A percentile compares a stretch with the other conserved stretches of the same genome.
Conservation (phyloP, 2,113 vertebrate genomes). For the Periophthalmus modestus region DNA sequence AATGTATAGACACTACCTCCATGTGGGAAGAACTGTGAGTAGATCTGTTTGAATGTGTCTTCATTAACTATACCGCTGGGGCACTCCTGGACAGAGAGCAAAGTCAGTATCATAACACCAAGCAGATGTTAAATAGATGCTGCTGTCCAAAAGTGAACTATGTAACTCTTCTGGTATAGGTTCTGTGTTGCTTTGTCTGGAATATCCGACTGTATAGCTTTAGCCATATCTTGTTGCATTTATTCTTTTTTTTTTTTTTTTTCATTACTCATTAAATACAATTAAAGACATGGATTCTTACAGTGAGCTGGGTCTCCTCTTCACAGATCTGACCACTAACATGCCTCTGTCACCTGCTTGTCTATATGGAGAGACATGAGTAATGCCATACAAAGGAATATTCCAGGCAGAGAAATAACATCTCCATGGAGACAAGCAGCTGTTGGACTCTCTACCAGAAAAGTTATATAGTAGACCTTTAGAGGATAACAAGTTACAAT, state of each 20-base stretch:
- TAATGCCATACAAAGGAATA: too few species aligned
- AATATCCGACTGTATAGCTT: background rate
- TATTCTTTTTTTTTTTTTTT: background rate
- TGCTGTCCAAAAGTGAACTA: background rate
- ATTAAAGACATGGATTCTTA: background rate
- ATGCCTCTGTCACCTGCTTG: background rate
- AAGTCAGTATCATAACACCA: background rate
- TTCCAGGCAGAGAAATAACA: too few species aligned
- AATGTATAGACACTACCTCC: constrained; percentile 79
- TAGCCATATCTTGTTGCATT: background rate
- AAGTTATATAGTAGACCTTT: too few species aligned
- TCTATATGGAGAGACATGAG: background rate
- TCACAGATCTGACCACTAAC: background rate
- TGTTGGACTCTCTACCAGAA: background rate
- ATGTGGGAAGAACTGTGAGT: constrained; percentile 97
- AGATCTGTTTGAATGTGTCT: constrained; percentile 97
- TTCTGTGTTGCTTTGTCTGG: background rate
- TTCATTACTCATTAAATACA: background rate
- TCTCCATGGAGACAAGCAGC: background rate
- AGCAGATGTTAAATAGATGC: background rate
- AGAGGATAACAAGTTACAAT: too few species aligned
- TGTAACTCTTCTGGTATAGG: too few species aligned
- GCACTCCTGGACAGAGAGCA: constrained; percentile 84
- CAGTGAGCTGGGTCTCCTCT: too few species aligned
- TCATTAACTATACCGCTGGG: constrained; percentile 94